Evolutionary conservation across 2,888 invertebrate genomes (phyloP).

Genomic region (Candidula unifasciata): DNA sequence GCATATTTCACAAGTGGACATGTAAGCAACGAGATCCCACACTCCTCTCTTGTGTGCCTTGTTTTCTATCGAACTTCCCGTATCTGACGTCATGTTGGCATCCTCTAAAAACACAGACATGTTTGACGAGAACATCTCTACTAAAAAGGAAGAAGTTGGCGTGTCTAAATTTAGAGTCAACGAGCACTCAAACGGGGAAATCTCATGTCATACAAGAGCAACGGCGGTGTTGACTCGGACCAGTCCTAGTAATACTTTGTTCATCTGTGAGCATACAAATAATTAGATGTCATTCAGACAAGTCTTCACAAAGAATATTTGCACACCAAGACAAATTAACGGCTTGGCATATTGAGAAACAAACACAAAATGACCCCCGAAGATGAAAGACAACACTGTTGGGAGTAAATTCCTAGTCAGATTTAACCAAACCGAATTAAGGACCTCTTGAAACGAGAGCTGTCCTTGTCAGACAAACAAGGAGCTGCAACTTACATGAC

Average conservation of each 20-base stretch:
- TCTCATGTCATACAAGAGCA: constrained; percentile 14
- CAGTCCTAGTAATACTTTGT: constrained; percentile 12
- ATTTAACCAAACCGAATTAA: background rate
- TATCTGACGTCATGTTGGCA: too few species aligned
- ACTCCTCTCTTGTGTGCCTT: too few species aligned
- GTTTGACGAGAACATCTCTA: too few species aligned
- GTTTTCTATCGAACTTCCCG: too few species aligned
- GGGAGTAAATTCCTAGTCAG: background rate
- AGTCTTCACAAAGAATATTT: constrained; percentile 8
- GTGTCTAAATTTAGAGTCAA: too few species aligned
- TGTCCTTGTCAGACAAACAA: too few species aligned
- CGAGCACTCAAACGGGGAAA: background rate
- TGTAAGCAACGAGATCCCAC: too few species aligned
- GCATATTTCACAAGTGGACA: too few species aligned
- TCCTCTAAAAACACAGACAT: too few species aligned
- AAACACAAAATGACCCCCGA: background rate
- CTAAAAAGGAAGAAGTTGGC: too few species aligned
- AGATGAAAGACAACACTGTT: background rate
- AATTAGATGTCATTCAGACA: constrained; percentile 15
- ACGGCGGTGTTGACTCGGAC: background rate
- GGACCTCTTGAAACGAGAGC: background rate
- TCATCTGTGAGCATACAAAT: constrained; percentile 7
- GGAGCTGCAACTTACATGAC: too few species aligned
- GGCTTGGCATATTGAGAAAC: background rate
- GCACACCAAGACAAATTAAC: background rate